A percentile compares a stretch with the other conserved stretches of the same genome.
phyloP scores from a whole-genome alignment of 1,140 invertebrate species.

The Ceratosolen solmsi region DNA sequence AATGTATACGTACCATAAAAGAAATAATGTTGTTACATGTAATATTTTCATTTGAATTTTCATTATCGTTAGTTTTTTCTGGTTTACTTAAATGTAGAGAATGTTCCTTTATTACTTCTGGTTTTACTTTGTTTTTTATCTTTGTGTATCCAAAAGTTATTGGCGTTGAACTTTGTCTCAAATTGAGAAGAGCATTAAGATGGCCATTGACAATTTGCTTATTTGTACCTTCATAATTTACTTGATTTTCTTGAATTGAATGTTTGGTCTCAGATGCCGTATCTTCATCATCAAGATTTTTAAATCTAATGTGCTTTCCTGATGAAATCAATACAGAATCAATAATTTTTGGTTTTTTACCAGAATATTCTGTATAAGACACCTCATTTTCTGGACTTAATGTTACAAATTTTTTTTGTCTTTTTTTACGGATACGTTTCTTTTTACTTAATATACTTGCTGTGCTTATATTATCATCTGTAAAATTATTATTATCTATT shows the following conservation, averaged over 20 bases:
- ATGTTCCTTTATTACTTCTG: constrained; percentile 18
- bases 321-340: constrained; percentile 52
- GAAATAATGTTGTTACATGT: constrained; percentile 55
- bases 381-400: not conserved
- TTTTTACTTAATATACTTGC: constrained; percentile 29
- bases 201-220: constrained; percentile 20
- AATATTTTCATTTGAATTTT: constrained; percentile 39
- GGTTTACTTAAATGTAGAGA: not conserved
- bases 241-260: constrained; percentile 33
- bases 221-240: constrained; percentile 26
- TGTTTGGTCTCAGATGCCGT: constrained; percentile 19
- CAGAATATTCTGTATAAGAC: not conserved
- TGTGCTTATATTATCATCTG: constrained; percentile 34
- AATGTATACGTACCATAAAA: constrained; percentile 58
- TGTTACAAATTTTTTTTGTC: constrained; percentile 42
- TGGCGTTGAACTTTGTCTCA: constrained; percentile 59
- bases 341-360: constrained; percentile 57
- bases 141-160: constrained; percentile 56
- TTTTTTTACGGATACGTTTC: constrained; percentile 56
- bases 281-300: constrained; percentile 42
- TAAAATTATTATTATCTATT: constrained; percentile 47
- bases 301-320: constrained; percentile 61
- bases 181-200: constrained; percentile 56
- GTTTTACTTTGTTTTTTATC: constrained; percentile 17
- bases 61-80: not conserved